Conservation (phyloP, 2,888 invertebrate genomes). For the Rambutsinella grinnellia region DNA sequence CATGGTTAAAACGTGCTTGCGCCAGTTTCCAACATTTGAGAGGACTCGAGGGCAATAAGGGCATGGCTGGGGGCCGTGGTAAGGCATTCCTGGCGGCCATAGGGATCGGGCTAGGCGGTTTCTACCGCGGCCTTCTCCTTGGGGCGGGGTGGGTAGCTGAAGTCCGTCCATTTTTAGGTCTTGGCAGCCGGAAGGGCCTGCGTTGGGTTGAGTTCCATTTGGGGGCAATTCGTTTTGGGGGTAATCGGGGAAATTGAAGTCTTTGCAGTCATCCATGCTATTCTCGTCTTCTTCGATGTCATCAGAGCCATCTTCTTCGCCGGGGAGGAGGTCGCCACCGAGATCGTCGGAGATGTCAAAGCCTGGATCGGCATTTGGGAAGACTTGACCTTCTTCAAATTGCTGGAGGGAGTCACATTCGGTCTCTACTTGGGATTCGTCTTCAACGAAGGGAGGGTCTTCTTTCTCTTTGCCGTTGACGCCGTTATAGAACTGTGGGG, state of each 20-base stretch:
- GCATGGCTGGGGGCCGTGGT: constrained; percentile 66
- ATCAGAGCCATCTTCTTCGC: constrained; percentile 59
- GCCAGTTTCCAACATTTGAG: constrained; percentile 68
- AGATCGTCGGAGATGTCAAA: constrained; percentile 56
- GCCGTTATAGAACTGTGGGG: too few species aligned
- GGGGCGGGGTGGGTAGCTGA: constrained; percentile 35
- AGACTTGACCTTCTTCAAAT: too few species aligned
- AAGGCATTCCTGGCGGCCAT: constrained; percentile 48
- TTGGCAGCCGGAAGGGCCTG: constrained; percentile 53
- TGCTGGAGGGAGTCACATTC: not conserved
- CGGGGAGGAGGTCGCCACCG: constrained; percentile 51
- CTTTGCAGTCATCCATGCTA: constrained; percentile 61
- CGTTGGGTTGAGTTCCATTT: constrained; percentile 24
- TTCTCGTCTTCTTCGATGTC: constrained; percentile 65
- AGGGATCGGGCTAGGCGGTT: constrained; percentile 64
- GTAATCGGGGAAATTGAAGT: constrained; percentile 56
- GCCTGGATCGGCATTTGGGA: too few species aligned
- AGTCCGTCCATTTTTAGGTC: constrained; percentile 23
- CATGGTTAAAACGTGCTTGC: constrained; percentile 68
- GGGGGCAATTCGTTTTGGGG: constrained; percentile 54
- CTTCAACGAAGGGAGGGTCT: too few species aligned
- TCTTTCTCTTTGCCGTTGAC: too few species aligned
- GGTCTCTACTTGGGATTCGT: too few species aligned
- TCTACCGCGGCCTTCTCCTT: constrained; percentile 50
- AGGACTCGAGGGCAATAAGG: constrained; percentile 68